Base-by-base conservation (phyloP, 2,797 vertebrate genomes). In the Brachymystax lenok region DNA sequence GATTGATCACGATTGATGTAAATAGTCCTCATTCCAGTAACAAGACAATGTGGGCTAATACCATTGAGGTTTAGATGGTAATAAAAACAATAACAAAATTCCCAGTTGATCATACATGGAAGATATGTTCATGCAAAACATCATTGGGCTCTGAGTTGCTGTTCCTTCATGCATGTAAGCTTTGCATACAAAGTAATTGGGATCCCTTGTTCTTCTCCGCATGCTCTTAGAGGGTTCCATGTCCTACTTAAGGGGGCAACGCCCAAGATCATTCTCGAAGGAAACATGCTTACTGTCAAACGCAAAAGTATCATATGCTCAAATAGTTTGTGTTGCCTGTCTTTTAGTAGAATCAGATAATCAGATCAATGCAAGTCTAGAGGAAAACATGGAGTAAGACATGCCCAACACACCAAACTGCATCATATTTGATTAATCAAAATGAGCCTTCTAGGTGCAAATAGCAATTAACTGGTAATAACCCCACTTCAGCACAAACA, bases 381-480 rank as follows among this genome's bases (percentile, higher is more conserved):
- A 33, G n/a, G 4, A 19, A 3, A 1, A 5, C 35, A 8, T 7
- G 1, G 19, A n/a, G 19, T 10, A 69, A 27, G 69, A 27, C 69
- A 50, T 51, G 5, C 46, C 6, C 35, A 46, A 56, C 16, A 19
- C 12, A 24, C 69, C 73, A 79, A 69, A 81, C 69, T 73, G 79
- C 74, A 79, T 17, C 33, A 80, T 80, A 82, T 79, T 24, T 67
- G 77, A 75, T 72, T 40, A 80, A 77, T 81, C 84, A 76, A 12
- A 28, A 79, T 61, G 72, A 87, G 76, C 71, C 54, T 85, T 82
- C 78, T 79, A 50, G 63, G 77, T 13, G 59, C 21, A 83, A 77
- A 75, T 80, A 78, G 77, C 83, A 84, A 86, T 90, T 82, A 82
- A 77, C 77, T 28, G 73, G 59, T 27, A 72, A 87, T 63, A 76